Base-by-base conservation (phyloP, 2,888 invertebrate species). In the Chromoteleia sp. region DNA sequence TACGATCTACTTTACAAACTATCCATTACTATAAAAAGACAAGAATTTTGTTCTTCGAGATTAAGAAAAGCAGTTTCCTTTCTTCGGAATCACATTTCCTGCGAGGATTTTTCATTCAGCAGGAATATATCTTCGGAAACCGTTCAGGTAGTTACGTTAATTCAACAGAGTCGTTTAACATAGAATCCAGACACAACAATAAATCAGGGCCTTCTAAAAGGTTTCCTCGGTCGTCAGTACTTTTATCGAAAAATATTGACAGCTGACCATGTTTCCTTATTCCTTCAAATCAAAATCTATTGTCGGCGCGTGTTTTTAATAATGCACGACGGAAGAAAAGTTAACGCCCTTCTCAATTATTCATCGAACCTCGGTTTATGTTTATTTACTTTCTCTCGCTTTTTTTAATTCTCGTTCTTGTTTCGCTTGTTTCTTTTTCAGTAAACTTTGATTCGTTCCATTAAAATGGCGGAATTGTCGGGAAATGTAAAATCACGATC, bases 171-270 rank as follows among this genome's bases (percentile, higher is more conserved):
- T 65, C 74, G 74, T 50, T 45, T 45, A 54, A 50, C 36, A 41
- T 41, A 21, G 48, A 45, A 59, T 75, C 67, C 58, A 59, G 17
- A 14, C 56, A 43, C 30, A 39, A 59, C 67, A 59, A 75, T 75
- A 75, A 75, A 67, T 75, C 75, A 21, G 41, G 15, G 3, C 33
- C 29, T 58, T 33, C 41, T 65, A 75, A 65, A 75, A 50, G 36
- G 48, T 58, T 74, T 65, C 17, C 39, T 30, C 21, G 17, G 58
- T 65, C 74, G 50, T 65, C 58, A 48, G 48, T 30, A 41, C 39
- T 36, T 63, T 68, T 75, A 75, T 63, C 74, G 56, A 54, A 56
- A 74, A 63, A 15, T 74, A 63, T 54, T 63, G 74, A 63, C 73
- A 63, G 45, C n/a, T 12, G 15, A 43, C 41, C 10, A 54, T 54